A percentile compares a stretch with the other conserved stretches of the same genome.
These are phyloP conservation scores for Lerema accius DNA, from an alignment of 1,140 invertebrate species.

Conservation along the genomic window DNA sequence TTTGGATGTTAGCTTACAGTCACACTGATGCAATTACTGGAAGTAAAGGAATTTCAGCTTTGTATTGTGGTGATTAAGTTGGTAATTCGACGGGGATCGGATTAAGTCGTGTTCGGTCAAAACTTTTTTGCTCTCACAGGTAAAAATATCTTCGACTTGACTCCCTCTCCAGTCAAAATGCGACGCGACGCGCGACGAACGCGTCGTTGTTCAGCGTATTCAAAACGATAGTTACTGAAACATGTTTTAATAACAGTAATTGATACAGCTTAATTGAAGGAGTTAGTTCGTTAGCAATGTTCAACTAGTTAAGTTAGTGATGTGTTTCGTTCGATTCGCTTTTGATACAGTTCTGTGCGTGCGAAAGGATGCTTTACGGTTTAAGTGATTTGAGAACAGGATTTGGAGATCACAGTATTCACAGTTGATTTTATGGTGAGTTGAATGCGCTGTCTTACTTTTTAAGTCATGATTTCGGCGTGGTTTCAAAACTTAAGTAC, in stretches of 20 bases:
- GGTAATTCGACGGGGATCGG: slow-evolving; percentile 5
- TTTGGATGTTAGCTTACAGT: slow-evolving; percentile 32
- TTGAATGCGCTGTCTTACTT: slow-evolving; percentile 27
- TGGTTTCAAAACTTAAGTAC: not conserved
- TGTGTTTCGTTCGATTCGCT: slow-evolving; percentile 42
- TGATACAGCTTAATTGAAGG: slow-evolving; percentile 9
- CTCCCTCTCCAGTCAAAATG: slow-evolving; percentile 64
- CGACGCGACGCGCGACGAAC: slow-evolving; percentile 51
- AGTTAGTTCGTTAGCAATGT: slow-evolving; percentile 14
- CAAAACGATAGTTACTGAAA: slow-evolving; percentile 34
- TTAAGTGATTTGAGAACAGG: slow-evolving; percentile 49
- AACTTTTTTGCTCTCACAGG: slow-evolving; percentile 75
- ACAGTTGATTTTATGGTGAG: slow-evolving; percentile 47
- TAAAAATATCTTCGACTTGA: slow-evolving; percentile 74
- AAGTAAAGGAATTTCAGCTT: slow-evolving; percentile 30
- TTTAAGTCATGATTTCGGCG: slow-evolving; percentile 3
- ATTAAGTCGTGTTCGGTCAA: slow-evolving; percentile 50
- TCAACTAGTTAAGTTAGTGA: slow-evolving; percentile 34
- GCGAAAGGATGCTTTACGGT: slow-evolving; percentile 50
- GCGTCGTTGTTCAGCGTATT: slow-evolving; percentile 36
- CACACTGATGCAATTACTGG: slow-evolving; percentile 47
- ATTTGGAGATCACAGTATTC: slow-evolving; percentile 41
- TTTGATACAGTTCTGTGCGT: slow-evolving; percentile 53
- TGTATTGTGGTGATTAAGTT: not conserved
- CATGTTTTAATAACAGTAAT: not conserved